Conservation (phyloP, 2,797 vertebrate species). For the Scleropages formosus region DNA sequence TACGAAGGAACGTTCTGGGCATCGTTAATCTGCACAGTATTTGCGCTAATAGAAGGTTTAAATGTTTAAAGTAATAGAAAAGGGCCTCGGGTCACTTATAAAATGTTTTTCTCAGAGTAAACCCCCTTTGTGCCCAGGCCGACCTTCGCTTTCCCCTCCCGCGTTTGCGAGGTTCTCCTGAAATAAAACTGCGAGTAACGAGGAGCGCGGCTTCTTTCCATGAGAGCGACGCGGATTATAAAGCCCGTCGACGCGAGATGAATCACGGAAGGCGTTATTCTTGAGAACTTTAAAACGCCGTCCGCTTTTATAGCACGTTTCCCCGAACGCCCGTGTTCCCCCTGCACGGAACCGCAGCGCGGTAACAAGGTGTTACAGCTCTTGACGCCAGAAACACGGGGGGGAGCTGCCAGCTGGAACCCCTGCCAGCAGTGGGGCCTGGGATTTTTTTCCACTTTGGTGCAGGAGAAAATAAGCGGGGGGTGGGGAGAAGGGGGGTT, state of each 20-base stretch:
- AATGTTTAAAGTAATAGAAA: constrained; percentile 12
- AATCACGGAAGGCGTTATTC: constrained; percentile 40
- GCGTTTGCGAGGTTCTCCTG: constrained; percentile 25
- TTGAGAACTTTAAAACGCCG: constrained; percentile 39
- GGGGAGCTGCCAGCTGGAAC: constrained; percentile 35
- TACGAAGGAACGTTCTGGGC: constrained; percentile 30
- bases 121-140: constrained; percentile 11
- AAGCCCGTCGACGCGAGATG: constrained; percentile 39
- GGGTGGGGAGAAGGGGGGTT: constrained; percentile 41
- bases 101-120: constrained; percentile 22
- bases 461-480: constrained; percentile 41
- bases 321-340: constrained; percentile 45
- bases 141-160: neutral
- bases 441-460: constrained; percentile 41
- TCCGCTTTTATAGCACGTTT: constrained; percentile 44
- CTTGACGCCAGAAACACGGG: constrained; percentile 43
- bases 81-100: constrained; percentile 26
- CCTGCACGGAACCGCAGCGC: constrained; percentile 41
- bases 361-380: constrained; percentile 49
- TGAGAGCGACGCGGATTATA: constrained; percentile 37
- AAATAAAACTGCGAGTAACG: constrained; percentile 26
- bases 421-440: constrained; percentile 35
- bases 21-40: constrained; percentile 22
- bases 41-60: too few species aligned
- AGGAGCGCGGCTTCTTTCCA: constrained; percentile 3